These are phyloP conservation scores for Eubucco bourcierii DNA, from an alignment of 2,113 vertebrate genomes.

Conservation along the genomic window DNA sequence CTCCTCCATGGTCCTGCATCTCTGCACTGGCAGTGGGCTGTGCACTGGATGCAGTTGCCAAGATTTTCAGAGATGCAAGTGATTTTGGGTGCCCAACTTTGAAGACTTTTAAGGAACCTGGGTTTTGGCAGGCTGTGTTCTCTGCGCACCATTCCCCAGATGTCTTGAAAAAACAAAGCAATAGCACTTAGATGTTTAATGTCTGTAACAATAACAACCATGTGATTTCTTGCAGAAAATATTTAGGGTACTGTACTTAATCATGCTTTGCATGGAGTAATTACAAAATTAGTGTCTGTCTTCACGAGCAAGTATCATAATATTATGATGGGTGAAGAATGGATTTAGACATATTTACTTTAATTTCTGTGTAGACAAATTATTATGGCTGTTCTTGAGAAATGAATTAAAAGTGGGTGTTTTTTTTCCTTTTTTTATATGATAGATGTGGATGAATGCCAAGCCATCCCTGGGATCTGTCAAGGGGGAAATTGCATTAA, in stretches of 20 bases:
- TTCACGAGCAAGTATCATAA: conserved; percentile 26
- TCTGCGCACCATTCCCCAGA: conserved; percentile 34
- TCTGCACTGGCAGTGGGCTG: background rate
- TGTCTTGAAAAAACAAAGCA: conserved; percentile 48
- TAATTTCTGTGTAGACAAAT: conserved; percentile 45
- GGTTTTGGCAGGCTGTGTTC: conserved; percentile 20
- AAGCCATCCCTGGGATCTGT: conserved; percentile 98
- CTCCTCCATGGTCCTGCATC: background rate
- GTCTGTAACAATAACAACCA: conserved; percentile 42
- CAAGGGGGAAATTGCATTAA: conserved; percentile 99
- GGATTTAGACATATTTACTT: conserved; percentile 31
- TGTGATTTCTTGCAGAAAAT: conserved; percentile 42
- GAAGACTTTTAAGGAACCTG: background rate
- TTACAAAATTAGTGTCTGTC: conserved; percentile 44
- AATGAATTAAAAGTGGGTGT: conserved; percentile 52
- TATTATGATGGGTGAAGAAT: conserved; percentile 15
- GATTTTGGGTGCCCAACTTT: conserved; percentile 6
- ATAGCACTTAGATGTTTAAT: conserved; percentile 31
- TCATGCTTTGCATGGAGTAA: conserved; percentile 32
- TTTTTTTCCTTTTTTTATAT: conserved; percentile 58
- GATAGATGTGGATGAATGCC: conserved; percentile 98
- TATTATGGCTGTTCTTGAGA: conserved; percentile 47
- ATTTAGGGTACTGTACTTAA: conserved; percentile 41
- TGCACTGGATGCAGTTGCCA: background rate
- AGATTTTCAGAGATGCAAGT: background rate